Conservation (phyloP, 2,888 invertebrate genomes). For the Rotaria macrura region DNA sequence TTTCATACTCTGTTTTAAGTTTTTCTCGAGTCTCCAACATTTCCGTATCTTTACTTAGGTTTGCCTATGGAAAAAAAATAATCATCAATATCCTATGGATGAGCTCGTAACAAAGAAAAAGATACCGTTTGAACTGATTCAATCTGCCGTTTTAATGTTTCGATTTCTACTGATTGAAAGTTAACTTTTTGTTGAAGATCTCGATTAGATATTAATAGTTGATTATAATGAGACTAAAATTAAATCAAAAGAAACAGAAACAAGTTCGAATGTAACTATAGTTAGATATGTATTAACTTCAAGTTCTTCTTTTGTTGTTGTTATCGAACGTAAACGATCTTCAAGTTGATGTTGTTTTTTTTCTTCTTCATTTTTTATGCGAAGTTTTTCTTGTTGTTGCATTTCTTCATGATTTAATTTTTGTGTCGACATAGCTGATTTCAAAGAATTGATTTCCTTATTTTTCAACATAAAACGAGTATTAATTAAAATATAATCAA, state of each 20-base stretch:
- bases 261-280: too few species aligned
- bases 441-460: constrained; percentile 25
- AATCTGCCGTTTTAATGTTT: constrained; percentile 25
- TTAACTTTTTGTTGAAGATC: constrained; percentile 24
- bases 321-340: constrained; percentile 43
- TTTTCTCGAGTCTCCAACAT: constrained; percentile 22
- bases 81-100: not conserved
- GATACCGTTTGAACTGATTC: constrained; percentile 29
- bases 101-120: too few species aligned
- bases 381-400: constrained; percentile 20
- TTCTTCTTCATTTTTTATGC: constrained; percentile 23
- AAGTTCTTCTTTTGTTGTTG: constrained; percentile 43
- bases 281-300: not conserved
- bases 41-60: constrained; percentile 24
- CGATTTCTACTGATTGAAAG: constrained; percentile 29
- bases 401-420: constrained; percentile 28
- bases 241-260: too few species aligned
- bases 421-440: constrained; percentile 21
- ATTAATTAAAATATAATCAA: not conserved
- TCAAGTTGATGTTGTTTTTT: constrained; percentile 40
- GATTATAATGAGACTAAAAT: not conserved
- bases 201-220: not conserved
- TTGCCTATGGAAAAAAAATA: not conserved
- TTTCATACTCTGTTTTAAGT: constrained; percentile 26
- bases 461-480: not conserved